Base-by-base conservation (phyloP, 2,113 vertebrate genomes). In the Microcebus murinus region DNA sequence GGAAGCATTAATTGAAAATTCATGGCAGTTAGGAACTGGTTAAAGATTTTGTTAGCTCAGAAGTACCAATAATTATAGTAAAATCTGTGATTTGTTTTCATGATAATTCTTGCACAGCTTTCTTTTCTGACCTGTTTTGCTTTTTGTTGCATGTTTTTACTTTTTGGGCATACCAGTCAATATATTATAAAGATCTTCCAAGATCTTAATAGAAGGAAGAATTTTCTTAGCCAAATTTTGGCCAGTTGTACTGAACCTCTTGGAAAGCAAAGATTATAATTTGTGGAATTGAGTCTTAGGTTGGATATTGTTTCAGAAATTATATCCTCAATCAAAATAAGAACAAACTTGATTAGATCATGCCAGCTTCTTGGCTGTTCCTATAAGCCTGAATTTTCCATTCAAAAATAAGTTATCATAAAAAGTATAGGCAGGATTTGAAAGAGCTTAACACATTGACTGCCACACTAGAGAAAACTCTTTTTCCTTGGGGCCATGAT, bases 241-340 rank as follows among this genome's bases (percentile, higher is more conserved):
- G 84, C n/a, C 39, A 31, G 20, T 76, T 93, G 3, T 80, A 63
- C 45, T 20, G 25, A 87, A 90, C 80, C 25, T 80, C 11, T 91
- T 70, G 42, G 79, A 89, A 89, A 96, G 20, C 25, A 82, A 88
- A 90, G 50, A 92, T 34, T 57, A 31, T 77, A 70, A 77, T 6
- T 68, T 96, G 48, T 90, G 59, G 50, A 87, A 74, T 11, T 91
- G 52, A 84, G 31, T 17, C 39, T 63, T 94, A 71, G 36, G 23
- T 91, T 97, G 79, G 59, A 86, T 55, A 63, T 48, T 87, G 55
- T 95, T 96, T 97, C 42, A 85, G 85, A 52, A 88, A 48, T 88
- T 71, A 23, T 8, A 27, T 68, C 25, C 15, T 65, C 90, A 18
- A 36, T 81, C 39, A 34, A 84, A 87, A 85, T 21, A 94, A 80